Conservation (phyloP, 2,797 vertebrate genomes). For the Centropyge bicolor region DNA sequence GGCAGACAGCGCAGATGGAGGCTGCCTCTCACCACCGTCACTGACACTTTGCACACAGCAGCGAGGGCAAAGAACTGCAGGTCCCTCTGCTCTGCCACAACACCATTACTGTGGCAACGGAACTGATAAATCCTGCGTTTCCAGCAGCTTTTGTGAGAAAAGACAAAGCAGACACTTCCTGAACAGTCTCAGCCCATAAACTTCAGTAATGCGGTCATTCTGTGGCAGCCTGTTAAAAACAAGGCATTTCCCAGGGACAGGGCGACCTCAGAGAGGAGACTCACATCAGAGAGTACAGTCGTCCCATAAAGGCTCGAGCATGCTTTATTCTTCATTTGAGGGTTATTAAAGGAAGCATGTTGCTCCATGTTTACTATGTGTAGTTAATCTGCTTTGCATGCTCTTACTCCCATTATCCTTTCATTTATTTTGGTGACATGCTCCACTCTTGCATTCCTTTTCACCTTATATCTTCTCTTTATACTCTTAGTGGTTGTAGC, state of each 20-base stretch:
- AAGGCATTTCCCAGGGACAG: conserved; percentile 62
- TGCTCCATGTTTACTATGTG: conserved; percentile 6
- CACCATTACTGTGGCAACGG: conserved; percentile 75
- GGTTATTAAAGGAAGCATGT: conserved; percentile 15
- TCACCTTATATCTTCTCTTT: conserved; percentile 12
- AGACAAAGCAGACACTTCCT: conserved; percentile 79
- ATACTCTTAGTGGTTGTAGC: neutral
- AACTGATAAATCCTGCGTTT: conserved; percentile 72
- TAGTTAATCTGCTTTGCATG: conserved; percentile 42
- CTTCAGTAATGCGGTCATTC: conserved; percentile 57
- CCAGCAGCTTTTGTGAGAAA: conserved; percentile 74
- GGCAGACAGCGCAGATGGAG: conserved; percentile 61
- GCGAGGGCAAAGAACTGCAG: conserved; percentile 36
- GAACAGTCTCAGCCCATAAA: conserved; percentile 71
- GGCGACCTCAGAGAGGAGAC: conserved; percentile 23
- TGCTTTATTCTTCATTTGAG: conserved; percentile 40
- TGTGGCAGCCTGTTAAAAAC: conserved; percentile 49
- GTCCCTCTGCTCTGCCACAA: conserved; percentile 38
- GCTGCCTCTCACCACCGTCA: conserved; percentile 48
- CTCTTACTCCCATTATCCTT: conserved; percentile 15
- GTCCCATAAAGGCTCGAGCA: conserved; percentile 46
- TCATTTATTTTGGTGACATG: neutral
- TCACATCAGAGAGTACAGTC: conserved; percentile 33
- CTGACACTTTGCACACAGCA: conserved; percentile 58
- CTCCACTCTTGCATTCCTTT: conserved; percentile 9